A percentile compares a stretch with the other conserved stretches of the same genome.
Conservation (phyloP, 2,113 vertebrate species). For the Oxygymnocypris stewartii region DNA sequence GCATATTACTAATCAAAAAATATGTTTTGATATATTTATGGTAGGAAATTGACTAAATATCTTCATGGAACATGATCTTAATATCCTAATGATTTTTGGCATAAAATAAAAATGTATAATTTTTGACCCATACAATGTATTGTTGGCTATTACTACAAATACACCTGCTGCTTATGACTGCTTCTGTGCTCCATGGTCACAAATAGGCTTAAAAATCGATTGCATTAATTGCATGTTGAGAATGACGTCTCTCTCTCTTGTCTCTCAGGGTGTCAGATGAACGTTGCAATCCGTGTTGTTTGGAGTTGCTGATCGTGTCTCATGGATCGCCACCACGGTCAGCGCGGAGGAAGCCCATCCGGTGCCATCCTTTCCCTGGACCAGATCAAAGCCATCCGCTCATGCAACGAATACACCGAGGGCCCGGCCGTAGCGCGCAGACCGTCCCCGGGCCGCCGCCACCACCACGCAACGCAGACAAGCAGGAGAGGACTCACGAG, state of each 20-base stretch:
- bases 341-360: constrained; percentile 83
- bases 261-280: constrained; percentile 91
- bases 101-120: too few relatives aligned
- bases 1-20: too few relatives aligned
- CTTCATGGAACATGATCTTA: too few relatives aligned
- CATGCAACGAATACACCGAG: constrained; percentile 95
- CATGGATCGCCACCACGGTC: constrained; percentile 96
- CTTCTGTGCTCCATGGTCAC: too few relatives aligned
- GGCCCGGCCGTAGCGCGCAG: constrained; percentile 84
- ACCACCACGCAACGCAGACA: constrained; percentile 76
- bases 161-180: too few relatives aligned
- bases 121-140: too few relatives aligned
- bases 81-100: too few relatives aligned
- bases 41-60: too few relatives aligned
- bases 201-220: neutral
- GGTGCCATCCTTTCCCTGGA: constrained; percentile 91
- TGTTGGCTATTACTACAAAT: too few relatives aligned
- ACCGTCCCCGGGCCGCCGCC: constrained; percentile 77
- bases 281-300: constrained; percentile 89
- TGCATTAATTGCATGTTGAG: neutral
- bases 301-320: constrained; percentile 86
- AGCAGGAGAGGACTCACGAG: constrained; percentile 95
- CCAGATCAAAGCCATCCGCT: constrained; percentile 95
- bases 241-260: constrained; percentile 45
- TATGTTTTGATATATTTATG: too few relatives aligned